Evolutionary conservation across 1,140 invertebrate genomes (phyloP).

Genomic region (Lasioglossum baleicum): DNA sequence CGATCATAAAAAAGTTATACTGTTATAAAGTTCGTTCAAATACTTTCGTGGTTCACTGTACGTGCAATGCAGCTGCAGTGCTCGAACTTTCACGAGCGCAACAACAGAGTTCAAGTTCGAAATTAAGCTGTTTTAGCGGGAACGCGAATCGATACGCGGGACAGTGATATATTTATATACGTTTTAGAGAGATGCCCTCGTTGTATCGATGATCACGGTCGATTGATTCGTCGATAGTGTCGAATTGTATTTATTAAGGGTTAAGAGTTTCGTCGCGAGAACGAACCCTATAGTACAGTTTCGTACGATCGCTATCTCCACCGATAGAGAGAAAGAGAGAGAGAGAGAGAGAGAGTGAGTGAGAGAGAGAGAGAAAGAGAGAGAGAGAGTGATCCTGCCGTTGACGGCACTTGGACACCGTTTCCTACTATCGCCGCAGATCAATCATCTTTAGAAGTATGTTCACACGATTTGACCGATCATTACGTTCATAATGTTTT

Average conservation of each 20-base stretch:
- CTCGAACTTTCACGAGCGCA: not conserved
- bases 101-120: too few relatives aligned
- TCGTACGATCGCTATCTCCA: slow-evolving; percentile 2
- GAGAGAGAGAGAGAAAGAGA: too few relatives aligned
- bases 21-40: too few relatives aligned
- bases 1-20: too few relatives aligned
- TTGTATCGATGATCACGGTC: slow-evolving; percentile 13
- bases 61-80: not conserved
- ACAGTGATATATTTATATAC: not conserved
- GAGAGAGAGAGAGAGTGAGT: too few relatives aligned
- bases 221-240: slow-evolving; percentile 16
- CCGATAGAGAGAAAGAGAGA: too few relatives aligned
- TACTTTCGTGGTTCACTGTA: not conserved
- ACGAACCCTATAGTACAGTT: not conserved
- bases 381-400: slow-evolving; percentile 13
- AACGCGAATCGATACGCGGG: not conserved
- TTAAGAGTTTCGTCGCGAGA: slow-evolving; percentile 12
- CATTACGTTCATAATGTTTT: slow-evolving; percentile 57
- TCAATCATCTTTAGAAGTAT: slow-evolving; percentile 7
- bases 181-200: not conserved
- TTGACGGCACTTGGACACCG: slow-evolving; percentile 30
- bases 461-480: not conserved
- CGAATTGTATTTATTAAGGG: slow-evolving; percentile 38
- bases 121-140: not conserved
- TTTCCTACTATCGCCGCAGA: slow-evolving; percentile 35